Percentiles rank a stretch among this genome's conserved stretches.
Evolutionary conservation across 2,113 vertebrate genomes (phyloP).

Genomic region (Silurus glanis): DNA sequence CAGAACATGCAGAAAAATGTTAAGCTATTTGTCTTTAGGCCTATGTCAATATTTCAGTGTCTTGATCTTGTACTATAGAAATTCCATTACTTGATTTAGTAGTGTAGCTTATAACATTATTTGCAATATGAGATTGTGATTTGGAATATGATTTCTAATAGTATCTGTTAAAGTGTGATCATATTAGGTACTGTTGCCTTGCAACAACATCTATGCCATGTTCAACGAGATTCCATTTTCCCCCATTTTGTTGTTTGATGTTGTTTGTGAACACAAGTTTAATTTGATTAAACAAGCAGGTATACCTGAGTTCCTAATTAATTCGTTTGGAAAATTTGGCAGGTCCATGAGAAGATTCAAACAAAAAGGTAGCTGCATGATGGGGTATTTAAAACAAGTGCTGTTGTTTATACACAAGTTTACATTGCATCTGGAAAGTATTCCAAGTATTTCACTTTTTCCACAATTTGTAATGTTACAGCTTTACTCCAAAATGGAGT

Average conservation of each 20-base stretch:
- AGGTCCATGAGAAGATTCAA: not conserved
- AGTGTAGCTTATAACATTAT: not conserved
- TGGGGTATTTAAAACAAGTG: not conserved
- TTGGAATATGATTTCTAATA: not conserved
- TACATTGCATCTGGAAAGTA: too few species aligned
- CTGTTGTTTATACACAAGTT: too few species aligned
- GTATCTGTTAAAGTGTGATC: too few species aligned
- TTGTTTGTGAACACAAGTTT: too few species aligned
- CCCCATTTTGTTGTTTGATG: not conserved
- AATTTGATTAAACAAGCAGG: too few species aligned
- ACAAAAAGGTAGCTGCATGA: not conserved
- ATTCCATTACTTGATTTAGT: not conserved
- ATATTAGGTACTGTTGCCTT: too few species aligned
- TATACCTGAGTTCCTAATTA: too few species aligned
- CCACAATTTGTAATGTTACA: too few species aligned
- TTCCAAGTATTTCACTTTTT: too few species aligned
- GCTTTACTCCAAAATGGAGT: too few species aligned
- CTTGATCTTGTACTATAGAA: not conserved
- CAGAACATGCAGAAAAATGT: not conserved
- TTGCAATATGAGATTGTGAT: not conserved
- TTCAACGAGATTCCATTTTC: not conserved
- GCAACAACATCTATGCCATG: not conserved
- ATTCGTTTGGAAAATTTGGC: not conserved
- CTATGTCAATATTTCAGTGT: not conserved
- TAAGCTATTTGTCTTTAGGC: not conserved